Conservation (phyloP, 2,113 vertebrate genomes). For the Apodemus speciosus region DNA sequence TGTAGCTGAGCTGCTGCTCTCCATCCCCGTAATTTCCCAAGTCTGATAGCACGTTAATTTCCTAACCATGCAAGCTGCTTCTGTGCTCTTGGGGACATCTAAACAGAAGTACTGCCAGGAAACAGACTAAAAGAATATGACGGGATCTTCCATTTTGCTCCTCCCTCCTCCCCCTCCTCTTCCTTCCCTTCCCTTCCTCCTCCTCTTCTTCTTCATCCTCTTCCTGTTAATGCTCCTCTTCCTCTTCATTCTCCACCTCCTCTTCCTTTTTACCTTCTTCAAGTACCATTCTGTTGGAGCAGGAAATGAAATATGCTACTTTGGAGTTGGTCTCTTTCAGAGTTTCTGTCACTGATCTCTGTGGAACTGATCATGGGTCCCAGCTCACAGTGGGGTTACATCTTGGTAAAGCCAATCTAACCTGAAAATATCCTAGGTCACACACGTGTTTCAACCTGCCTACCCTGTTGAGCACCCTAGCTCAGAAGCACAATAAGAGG, state of each 20-base stretch:
- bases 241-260: background rate
- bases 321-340: background rate
- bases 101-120: conserved; percentile 26
- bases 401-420: background rate
- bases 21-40: conserved; percentile 69
- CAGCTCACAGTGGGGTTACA: background rate
- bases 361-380: background rate
- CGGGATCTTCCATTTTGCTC: background rate
- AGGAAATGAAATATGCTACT: conserved; percentile 31
- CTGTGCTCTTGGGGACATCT: conserved; percentile 17
- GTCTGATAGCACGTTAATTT: conserved; percentile 74
- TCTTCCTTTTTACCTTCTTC: no score
- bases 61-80: conserved; percentile 73
- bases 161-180: background rate
- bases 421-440: background rate
- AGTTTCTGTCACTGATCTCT: background rate
- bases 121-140: conserved; percentile 44
- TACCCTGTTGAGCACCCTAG: background rate
- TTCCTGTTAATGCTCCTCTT: background rate
- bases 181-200: no score
- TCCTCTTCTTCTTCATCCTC: background rate
- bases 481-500: background rate
- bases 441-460: background rate
- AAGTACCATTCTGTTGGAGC: conserved; percentile 35
- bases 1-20: conserved; percentile 68